Conservation (phyloP, 2,113 vertebrate species). For the Tragelaphus scriptus region DNA sequence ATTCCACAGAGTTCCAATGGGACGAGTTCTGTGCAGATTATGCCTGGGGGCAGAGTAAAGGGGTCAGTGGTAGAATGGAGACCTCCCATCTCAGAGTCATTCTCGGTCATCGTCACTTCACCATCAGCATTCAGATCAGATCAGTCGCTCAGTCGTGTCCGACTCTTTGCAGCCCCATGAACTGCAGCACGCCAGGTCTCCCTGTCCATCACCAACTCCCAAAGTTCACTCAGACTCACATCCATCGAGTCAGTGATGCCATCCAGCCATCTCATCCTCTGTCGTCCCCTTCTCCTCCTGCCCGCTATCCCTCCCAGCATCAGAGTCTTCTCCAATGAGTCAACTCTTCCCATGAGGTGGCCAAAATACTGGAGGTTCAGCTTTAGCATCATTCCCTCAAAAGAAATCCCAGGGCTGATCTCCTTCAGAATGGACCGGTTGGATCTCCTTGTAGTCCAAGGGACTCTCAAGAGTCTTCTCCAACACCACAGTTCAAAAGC, state of each 20-base stretch:
- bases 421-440: neutral
- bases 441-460: neutral
- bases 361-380: neutral
- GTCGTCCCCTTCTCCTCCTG: rapidly evolving
- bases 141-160: neutral
- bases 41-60: neutral
- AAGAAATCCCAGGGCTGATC: no score
- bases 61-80: neutral
- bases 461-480: neutral
- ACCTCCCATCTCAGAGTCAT: neutral
- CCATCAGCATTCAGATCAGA: neutral
- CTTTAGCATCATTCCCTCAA: neutral
- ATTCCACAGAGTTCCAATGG: neutral
- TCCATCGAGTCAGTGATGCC: neutral
- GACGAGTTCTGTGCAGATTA: neutral
- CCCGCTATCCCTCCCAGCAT: neutral
- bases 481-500: no score
- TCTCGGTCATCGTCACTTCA: neutral
- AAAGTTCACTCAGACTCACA: neutral
- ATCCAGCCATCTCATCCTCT: neutral
- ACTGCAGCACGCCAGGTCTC: neutral
- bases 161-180: rapidly evolving
- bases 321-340: neutral
- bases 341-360: neutral
- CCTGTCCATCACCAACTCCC: neutral